A percentile compares a stretch with the other conserved stretches of the same genome.
phyloP scores from a whole-genome alignment of 53 echinoderm and acorn worm species.

The Patiria pectinifera region DNA sequence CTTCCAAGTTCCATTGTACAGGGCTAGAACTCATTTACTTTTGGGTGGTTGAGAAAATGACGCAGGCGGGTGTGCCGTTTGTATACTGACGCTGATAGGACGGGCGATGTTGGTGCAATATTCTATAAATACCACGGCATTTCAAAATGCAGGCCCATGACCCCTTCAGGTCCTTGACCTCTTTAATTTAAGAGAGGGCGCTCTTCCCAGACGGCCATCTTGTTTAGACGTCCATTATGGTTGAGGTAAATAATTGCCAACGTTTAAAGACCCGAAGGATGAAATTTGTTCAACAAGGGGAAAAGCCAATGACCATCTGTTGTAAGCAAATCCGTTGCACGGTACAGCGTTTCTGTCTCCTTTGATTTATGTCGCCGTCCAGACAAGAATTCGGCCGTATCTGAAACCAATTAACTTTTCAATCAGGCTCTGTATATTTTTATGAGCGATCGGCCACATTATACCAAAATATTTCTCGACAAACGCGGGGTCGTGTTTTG shows the following conservation, averaged over 20 bases:
- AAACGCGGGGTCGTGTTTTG: constrained; percentile 31
- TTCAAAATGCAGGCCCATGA: too few species aligned
- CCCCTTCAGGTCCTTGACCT: neutral
- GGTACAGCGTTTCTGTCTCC: neutral
- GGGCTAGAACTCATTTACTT: too few species aligned
- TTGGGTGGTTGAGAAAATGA: too few species aligned
- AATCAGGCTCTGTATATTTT: constrained; percentile 52
- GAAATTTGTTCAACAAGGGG: neutral
- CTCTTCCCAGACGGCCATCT: neutral
- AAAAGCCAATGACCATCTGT: neutral
- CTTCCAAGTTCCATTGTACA: too few species aligned
- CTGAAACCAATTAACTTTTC: constrained; percentile 54
- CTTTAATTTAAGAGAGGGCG: neutral
- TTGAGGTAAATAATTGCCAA: neutral
- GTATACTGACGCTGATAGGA: neutral
- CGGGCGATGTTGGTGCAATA: neutral
- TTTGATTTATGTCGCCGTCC: constrained; percentile 31
- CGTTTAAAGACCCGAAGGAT: neutral
- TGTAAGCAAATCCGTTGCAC: neutral
- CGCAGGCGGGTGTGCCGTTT: too few species aligned
- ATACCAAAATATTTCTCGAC: constrained; percentile 20
- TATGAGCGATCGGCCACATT: constrained; percentile 13
- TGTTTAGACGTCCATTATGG: neutral
- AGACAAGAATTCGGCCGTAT: constrained; percentile 26
- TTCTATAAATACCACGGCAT: too few species aligned